These are phyloP conservation scores for Plotosus lineatus DNA, from an alignment of 2,113 vertebrate genomes.

Conservation along the genomic window DNA sequence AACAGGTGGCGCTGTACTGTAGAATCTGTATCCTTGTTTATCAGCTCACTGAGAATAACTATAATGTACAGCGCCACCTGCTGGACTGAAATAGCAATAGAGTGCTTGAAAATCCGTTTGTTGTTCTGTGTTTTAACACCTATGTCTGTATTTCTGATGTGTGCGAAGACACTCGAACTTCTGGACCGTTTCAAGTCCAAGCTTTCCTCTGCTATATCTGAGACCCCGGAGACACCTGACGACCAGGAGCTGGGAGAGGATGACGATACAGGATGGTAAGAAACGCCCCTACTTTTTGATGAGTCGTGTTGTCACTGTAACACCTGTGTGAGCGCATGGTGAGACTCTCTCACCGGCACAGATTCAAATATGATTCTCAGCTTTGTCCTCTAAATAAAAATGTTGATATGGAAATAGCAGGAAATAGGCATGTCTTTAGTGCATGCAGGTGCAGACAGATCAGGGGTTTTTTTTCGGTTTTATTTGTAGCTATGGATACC, in stretches of 20 bases:
- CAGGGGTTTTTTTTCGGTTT: too few relatives aligned
- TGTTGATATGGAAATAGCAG: not conserved
- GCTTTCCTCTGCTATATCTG: constrained; percentile 87
- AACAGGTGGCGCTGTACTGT: not conserved
- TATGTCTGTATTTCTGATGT: not conserved
- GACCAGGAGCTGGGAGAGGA: constrained; percentile 81
- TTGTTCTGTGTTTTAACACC: not conserved
- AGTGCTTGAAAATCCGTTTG: not conserved
- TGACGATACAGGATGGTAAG: constrained; percentile 94
- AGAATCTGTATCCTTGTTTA: not conserved
- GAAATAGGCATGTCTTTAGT: not conserved
- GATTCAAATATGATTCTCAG: too few relatives aligned
- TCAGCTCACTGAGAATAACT: not conserved
- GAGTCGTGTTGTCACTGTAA: not conserved
- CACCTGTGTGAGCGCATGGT: not conserved
- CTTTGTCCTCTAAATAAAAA: not conserved
- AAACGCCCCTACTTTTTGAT: not conserved
- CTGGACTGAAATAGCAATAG: not conserved
- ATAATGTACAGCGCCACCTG: not conserved
- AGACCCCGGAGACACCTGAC: constrained; percentile 80
- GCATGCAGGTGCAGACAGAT: too few relatives aligned
- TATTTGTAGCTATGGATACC: too few relatives aligned
- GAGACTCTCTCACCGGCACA: not conserved
- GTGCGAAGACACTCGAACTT: constrained; percentile 85
- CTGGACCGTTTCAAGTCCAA: constrained; percentile 90